Evolutionary conservation across 2,113 vertebrate species (phyloP).

Genomic region (Axis porcinus): DNA sequence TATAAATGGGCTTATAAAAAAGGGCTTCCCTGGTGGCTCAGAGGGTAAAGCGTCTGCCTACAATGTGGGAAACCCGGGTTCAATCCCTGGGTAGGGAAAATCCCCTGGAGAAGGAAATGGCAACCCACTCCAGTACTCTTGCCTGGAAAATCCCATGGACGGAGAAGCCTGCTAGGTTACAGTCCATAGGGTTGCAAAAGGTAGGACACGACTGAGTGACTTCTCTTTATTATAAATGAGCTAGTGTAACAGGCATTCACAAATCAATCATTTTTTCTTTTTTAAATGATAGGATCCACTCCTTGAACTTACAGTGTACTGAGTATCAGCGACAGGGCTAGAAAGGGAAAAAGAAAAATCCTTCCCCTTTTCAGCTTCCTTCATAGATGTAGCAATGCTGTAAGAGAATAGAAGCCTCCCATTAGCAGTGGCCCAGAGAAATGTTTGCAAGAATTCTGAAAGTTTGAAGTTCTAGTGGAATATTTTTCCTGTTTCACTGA

Average conservation of each 20-base stretch:
- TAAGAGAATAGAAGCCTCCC: neutral
- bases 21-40: no score
- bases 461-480: slow-evolving; percentile 4
- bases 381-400: neutral
- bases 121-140: no score
- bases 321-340: neutral
- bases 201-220: no score
- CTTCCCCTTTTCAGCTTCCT: neutral
- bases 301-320: neutral
- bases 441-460: neutral
- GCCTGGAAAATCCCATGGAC: no score
- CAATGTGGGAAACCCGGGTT: no score
- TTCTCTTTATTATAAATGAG: neutral
- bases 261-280: neutral
- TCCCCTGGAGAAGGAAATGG: no score
- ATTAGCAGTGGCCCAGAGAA: neutral
- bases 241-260: neutral
- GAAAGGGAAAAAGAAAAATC: neutral
- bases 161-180: no score
- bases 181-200: no score
- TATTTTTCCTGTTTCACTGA: neutral
- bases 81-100: no score
- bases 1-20: neutral
- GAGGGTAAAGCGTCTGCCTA: no score
- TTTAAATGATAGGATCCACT: neutral